Conservation (phyloP, 2,888 invertebrate species). For the Lasiommata megera region DNA sequence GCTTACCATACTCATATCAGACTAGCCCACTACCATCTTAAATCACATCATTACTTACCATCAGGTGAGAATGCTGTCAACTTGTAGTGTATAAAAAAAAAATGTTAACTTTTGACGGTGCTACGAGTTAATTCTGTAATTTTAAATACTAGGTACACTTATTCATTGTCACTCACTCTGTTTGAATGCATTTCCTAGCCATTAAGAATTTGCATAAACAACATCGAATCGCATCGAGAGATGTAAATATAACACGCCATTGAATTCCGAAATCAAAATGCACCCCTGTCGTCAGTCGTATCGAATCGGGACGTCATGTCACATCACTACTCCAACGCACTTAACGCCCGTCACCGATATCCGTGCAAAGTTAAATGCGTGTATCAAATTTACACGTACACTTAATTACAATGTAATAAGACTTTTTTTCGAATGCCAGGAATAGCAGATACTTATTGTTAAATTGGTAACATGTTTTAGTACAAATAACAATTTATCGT, state of each 20-base stretch:
- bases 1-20: too few relatives aligned
- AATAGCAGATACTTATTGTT: background rate
- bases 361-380: slow-evolving; percentile 21
- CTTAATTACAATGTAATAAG: background rate
- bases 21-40: too few relatives aligned
- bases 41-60: too few relatives aligned
- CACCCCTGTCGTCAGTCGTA: slow-evolving; percentile 38
- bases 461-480: background rate
- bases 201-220: slow-evolving; percentile 35
- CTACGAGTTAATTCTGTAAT: too few relatives aligned
- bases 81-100: too few relatives aligned
- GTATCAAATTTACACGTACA: background rate
- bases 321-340: slow-evolving; percentile 52
- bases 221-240: slow-evolving; percentile 34
- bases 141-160: too few relatives aligned
- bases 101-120: too few relatives aligned
- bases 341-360: slow-evolving; percentile 53
- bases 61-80: too few relatives aligned
- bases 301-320: slow-evolving; percentile 45
- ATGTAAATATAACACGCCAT: slow-evolving; percentile 32
- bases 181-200: slow-evolving; percentile 10
- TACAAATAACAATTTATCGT: background rate
- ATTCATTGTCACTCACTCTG: background rate
- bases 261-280: slow-evolving; percentile 43
- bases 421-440: background rate